These are phyloP conservation scores for Catostylus mosaicus DNA, from an alignment of 30 jellyfish, hydroid and myxozoan species.

Conservation along the genomic window DNA sequence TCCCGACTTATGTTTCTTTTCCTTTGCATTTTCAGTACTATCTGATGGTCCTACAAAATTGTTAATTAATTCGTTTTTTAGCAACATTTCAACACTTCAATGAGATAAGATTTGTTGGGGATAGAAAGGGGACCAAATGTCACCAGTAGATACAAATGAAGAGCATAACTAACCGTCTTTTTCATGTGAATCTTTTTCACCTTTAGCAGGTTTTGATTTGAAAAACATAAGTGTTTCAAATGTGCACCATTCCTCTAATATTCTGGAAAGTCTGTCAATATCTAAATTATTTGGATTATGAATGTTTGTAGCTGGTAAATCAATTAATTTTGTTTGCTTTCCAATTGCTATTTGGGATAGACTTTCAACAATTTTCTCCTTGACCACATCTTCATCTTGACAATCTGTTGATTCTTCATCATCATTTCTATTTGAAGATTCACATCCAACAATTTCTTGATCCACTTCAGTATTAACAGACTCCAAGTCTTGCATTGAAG, in stretches of 20 bases:
- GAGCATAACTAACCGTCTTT: neutral
- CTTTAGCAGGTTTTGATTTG: neutral
- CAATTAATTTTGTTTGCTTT: conserved; percentile 6
- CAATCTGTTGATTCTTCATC: neutral
- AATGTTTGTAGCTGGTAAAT: neutral
- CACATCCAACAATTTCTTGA: neutral
- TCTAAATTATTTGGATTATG: neutral
- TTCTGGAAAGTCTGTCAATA: conserved; percentile 27
- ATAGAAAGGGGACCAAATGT: too few species aligned
- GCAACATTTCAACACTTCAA: too few species aligned
- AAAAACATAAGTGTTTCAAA: conserved; percentile 39
- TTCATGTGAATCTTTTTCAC: neutral
- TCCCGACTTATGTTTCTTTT: neutral
- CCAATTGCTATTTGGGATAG: neutral
- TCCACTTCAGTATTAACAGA: neutral
- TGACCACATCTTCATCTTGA: neutral
- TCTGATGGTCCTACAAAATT: neutral
- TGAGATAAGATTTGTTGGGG: too few species aligned
- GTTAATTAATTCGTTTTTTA: too few species aligned
- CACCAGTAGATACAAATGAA: too few species aligned
- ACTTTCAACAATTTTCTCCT: neutral
- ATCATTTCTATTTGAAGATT: neutral
- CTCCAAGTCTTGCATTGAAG: neutral
- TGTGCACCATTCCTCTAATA: conserved; percentile 62
- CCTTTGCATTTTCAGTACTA: neutral